A percentile compares a stretch with the other conserved stretches of the same genome.
These are phyloP conservation scores for Corella eumyota DNA, from an alignment of 23 tunicate genomes.

Conservation along the genomic window DNA sequence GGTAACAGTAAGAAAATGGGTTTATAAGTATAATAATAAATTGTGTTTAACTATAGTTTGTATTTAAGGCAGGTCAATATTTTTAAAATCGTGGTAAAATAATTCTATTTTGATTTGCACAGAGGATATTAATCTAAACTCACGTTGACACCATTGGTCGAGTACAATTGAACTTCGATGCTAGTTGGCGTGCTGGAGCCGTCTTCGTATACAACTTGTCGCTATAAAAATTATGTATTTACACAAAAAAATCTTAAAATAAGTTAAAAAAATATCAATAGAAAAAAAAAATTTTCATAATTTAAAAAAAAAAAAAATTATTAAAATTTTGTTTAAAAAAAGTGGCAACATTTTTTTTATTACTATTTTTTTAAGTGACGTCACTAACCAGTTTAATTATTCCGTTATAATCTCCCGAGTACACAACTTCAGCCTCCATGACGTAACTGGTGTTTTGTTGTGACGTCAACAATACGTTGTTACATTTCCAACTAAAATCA, in stretches of 20 bases:
- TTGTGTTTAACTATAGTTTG: too few relatives aligned
- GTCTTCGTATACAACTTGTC: constrained; percentile 74
- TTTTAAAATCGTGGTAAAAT: background rate
- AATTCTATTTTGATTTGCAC: background rate
- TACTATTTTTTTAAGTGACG: background rate
- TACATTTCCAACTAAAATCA: constrained; percentile 72
- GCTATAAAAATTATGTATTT: constrained; percentile 14
- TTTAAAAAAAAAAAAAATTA: background rate
- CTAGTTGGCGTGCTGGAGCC: constrained; percentile 44
- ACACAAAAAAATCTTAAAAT: background rate
- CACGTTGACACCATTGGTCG: background rate
- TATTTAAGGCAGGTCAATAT: too few relatives aligned
- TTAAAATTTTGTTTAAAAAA: too few relatives aligned
- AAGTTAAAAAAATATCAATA: background rate
- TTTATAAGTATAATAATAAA: too few relatives aligned
- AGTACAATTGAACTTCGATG: constrained; percentile 14
- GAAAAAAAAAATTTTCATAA: background rate
- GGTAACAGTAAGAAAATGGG: background rate
- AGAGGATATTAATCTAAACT: background rate
- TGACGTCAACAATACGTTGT: constrained; percentile 11
- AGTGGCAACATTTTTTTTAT: too few relatives aligned
- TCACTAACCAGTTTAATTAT: constrained; percentile 30
- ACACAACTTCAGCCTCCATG: constrained; percentile 32
- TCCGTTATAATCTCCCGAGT: constrained; percentile 10
- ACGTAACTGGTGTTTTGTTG: constrained; percentile 28